phyloP scores from a whole-genome alignment of 2,888 invertebrate genomes.

The Ormyrus rosae region DNA sequence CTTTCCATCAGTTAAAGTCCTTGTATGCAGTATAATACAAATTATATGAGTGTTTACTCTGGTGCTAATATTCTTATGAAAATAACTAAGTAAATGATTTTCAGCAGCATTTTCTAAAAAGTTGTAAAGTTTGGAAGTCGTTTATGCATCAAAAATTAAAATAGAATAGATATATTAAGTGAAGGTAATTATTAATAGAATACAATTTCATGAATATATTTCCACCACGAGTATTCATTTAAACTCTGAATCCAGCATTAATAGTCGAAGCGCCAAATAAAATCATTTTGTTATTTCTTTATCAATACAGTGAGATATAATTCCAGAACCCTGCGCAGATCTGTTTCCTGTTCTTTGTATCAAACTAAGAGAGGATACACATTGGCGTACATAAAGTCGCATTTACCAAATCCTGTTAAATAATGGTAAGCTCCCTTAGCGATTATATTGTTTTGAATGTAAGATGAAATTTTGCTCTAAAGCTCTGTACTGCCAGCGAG shows the following conservation, averaged over 20 bases:
- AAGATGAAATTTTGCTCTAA: conserved; percentile 50
- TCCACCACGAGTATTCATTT: conserved; percentile 33
- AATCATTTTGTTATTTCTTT: conserved; percentile 52
- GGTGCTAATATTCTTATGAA: conserved; percentile 49
- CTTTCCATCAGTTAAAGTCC: conserved; percentile 45
- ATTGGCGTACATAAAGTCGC: conserved; percentile 44
- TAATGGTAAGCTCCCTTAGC: conserved; percentile 55
- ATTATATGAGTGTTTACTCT: conserved; percentile 39
- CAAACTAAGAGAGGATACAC: conserved; percentile 18
- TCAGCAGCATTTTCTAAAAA: background rate
- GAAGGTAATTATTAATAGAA: background rate
- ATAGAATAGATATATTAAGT: background rate
- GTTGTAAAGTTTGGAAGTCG: background rate
- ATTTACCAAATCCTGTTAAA: conserved; percentile 58
- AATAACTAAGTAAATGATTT: background rate
- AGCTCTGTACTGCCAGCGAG: conserved; percentile 61
- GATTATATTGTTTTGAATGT: conserved; percentile 49
- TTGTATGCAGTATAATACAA: conserved; percentile 43
- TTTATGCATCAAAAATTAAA: background rate
- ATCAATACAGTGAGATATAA: conserved; percentile 52
- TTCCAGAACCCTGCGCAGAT: conserved; percentile 51
- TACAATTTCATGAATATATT: conserved; percentile 49
- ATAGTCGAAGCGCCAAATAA: conserved; percentile 52
- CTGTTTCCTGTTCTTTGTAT: conserved; percentile 23
- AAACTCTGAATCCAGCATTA: conserved; percentile 25